Conservation (phyloP, 2,888 invertebrate species). For the Cepaea hortensis region DNA sequence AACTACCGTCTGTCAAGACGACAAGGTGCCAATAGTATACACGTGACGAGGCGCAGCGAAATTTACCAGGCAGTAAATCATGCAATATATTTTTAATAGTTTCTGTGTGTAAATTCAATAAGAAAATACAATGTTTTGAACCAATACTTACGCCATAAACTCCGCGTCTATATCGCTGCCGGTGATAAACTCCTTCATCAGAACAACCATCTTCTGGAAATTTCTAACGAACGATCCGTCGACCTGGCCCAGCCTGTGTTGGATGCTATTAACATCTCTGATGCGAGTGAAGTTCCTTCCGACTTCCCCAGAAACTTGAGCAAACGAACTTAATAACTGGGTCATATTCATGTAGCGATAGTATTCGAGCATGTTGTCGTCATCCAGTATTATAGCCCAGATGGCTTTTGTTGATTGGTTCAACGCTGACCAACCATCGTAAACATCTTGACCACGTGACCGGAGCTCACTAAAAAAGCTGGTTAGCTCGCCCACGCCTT, state of each 20-base stretch:
- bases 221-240: conserved; percentile 58
- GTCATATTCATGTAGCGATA: conserved; percentile 58
- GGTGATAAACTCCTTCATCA: conserved; percentile 52
- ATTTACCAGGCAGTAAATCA: too few species aligned
- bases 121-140: too few species aligned
- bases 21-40: too few species aligned
- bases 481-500: conserved; percentile 53
- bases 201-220: conserved; percentile 53
- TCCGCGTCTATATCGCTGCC: conserved; percentile 54
- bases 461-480: conserved; percentile 62
- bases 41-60: too few species aligned
- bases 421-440: conserved; percentile 59
- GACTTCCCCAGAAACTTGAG: conserved; percentile 50
- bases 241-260: conserved; percentile 53
- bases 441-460: conserved; percentile 61
- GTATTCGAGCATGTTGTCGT: conserved; percentile 60
- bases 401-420: conserved; percentile 51
- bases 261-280: conserved; percentile 56
- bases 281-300: conserved; percentile 1
- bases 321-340: background rate
- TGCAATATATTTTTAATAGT: too few species aligned
- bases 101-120: too few species aligned
- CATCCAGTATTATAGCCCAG: conserved; percentile 60
- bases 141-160: conserved; percentile 57
- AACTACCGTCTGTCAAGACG: too few species aligned